A percentile compares a stretch with the other conserved stretches of the same genome.
Evolutionary conservation across 2,888 invertebrate species (phyloP).

Genomic region (Aelia acuminata): DNA sequence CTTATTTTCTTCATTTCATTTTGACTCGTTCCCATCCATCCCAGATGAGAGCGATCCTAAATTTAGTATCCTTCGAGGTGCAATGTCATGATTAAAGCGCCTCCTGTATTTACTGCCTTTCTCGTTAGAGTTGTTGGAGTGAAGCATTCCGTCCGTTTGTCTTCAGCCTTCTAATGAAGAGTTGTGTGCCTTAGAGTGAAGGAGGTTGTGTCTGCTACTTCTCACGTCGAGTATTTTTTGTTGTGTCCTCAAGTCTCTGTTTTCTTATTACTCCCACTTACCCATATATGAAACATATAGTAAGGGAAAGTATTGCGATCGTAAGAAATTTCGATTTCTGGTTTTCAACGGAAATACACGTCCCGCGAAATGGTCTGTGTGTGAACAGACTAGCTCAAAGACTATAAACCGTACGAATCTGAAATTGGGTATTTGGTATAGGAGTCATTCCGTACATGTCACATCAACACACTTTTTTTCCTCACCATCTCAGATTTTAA

Average conservation of each 20-base stretch:
- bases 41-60: background rate
- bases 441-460: too few species aligned
- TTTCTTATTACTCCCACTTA: too few species aligned
- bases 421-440: too few species aligned
- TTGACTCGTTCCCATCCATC: background rate
- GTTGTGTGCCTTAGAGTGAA: background rate
- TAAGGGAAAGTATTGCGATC: too few species aligned
- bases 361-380: too few species aligned
- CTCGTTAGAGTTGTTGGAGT: background rate
- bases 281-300: too few species aligned
- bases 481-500: too few species aligned
- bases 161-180: background rate
- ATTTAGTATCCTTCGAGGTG: background rate
- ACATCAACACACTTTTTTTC: too few species aligned
- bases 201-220: background rate
- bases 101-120: background rate
- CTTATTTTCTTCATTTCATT: conserved; percentile 8
- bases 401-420: too few species aligned
- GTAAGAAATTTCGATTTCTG: too few species aligned
- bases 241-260: background rate
- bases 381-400: too few species aligned
- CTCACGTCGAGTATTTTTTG: background rate
- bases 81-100: background rate
- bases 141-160: background rate
- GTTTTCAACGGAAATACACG: too few species aligned